Base-by-base conservation (phyloP, 2,888 invertebrate genomes). In the Luperina testacea region DNA sequence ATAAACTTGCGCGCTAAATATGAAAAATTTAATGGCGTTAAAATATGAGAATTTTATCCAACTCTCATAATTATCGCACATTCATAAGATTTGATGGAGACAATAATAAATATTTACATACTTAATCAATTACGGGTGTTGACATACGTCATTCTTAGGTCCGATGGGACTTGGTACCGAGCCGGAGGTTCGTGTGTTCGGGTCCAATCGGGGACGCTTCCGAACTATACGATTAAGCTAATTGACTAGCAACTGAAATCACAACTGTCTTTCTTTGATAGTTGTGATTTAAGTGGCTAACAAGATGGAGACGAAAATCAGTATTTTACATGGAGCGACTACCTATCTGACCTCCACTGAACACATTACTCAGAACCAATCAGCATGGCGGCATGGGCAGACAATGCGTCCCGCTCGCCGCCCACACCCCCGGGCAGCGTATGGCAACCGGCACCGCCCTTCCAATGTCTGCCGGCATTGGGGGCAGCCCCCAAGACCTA, bases 391-490 rank as follows among this genome's bases (percentile, higher is more conserved):
- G 91, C 93, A 0, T 93, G 93, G 92, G 86, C 90, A 48, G 95
- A 94, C 61, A 83, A 84, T 0, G 63, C 89, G 3, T 90, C 92
- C 3, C 93, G 95, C 51, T 92, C 94, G 38, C 94, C 95, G 4
- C 96, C 95, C 0, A 93, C 96, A 2, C 95, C 97, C 4, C 94
- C 96, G 15, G 95, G 94, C 82, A 96, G 95, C 85, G 83, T 95
- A 76, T 97, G 97, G 97, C 95, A 94, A 88, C 96, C 96, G 2
- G 96, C 97, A 77, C 97, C 97, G 3, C 95, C 96, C 0, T 96
- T 96, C 90, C 96, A 97, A 86, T 95, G 95, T 78, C 90, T 96
- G 78, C 87, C 92, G 0, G 95, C 96, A 0, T 86, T 96, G 5
- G 95, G 95, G 0, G 95, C 94, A 5, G 97, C 93, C 15, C 96